These are phyloP conservation scores for Hemicordylus capensis DNA, from an alignment of 2,113 vertebrate species.

Conservation along the genomic window DNA sequence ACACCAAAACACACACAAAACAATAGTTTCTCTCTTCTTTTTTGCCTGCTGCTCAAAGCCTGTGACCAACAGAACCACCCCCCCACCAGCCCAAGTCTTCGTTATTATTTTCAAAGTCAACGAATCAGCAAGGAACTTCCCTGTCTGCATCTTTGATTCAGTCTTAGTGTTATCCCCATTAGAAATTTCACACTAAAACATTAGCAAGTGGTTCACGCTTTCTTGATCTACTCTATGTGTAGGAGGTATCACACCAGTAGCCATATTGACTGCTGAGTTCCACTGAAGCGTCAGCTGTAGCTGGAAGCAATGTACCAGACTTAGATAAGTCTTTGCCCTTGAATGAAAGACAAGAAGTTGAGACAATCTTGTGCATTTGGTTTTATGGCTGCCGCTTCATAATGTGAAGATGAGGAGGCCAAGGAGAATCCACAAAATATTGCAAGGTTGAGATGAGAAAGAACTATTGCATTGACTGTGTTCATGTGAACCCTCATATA, in stretches of 20 bases:
- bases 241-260: not conserved
- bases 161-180: not conserved
- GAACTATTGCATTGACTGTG: no score
- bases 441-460: not conserved
- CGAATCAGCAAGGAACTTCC: not conserved
- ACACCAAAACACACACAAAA: not conserved
- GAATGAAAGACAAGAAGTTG: not conserved
- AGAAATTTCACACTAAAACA: slow-evolving; percentile 1
- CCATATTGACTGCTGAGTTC: slow-evolving; percentile 3
- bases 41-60: not conserved
- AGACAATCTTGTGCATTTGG: not conserved
- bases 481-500: not conserved
- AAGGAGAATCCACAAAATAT: no score
- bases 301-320: slow-evolving; percentile 5
- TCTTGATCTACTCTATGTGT: slow-evolving; percentile 9
- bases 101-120: slow-evolving; percentile 8
- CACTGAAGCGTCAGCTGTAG: not conserved
- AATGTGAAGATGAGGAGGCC: not conserved
- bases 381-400: not conserved
- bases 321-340: not conserved
- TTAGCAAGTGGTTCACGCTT: not conserved
- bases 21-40: not conserved
- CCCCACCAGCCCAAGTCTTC: not conserved
- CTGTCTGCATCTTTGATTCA: not conserved
- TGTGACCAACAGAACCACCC: not conserved